phyloP scores from a whole-genome alignment of 2,888 invertebrate species.

The Merodon equestris region DNA sequence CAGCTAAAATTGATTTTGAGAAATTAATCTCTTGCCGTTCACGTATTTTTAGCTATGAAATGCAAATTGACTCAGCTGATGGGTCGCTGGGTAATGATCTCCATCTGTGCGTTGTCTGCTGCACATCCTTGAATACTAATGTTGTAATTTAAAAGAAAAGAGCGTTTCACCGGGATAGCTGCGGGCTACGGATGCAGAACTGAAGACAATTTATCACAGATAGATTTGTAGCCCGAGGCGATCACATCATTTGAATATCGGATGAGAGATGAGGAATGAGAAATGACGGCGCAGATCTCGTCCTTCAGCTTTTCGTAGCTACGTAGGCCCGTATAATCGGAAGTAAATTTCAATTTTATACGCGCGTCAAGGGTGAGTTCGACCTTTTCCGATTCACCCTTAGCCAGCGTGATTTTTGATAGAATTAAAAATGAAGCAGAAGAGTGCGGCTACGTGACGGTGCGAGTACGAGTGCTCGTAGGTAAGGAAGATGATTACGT shows the following conservation, averaged over 20 bases:
- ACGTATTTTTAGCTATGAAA: constrained; percentile 28
- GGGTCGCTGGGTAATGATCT: constrained; percentile 46
- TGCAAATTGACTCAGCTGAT: constrained; percentile 35
- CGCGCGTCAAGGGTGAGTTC: constrained; percentile 59
- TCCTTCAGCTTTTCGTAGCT: constrained; percentile 35
- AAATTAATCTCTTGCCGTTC: constrained; percentile 47
- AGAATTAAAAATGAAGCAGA: constrained; percentile 18
- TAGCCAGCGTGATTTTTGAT: constrained; percentile 8
- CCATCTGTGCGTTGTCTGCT: constrained; percentile 6
- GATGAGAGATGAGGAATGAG: constrained; percentile 42
- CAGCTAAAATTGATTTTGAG: constrained; percentile 10
- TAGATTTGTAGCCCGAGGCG: constrained; percentile 62
- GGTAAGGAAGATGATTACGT: constrained; percentile 58
- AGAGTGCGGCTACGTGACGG: constrained; percentile 39
- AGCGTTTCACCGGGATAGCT: constrained; percentile 11
- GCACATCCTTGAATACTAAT: constrained; percentile 50
- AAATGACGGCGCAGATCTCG: constrained; percentile 54
- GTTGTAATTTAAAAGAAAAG: constrained; percentile 31
- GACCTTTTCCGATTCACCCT: constrained; percentile 36
- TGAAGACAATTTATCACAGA: constrained; percentile 59
- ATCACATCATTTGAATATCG: constrained; percentile 64
- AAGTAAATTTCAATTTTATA: constrained; percentile 59
- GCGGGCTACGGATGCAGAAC: constrained; percentile 43
- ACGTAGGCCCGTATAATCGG: constrained; percentile 35
- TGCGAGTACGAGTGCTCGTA: too few relatives aligned